Evolutionary conservation across 2,888 invertebrate species (phyloP), one percentile per base, ranked within the genome.

Genomic region (Drosophila percnosoma): DNA sequence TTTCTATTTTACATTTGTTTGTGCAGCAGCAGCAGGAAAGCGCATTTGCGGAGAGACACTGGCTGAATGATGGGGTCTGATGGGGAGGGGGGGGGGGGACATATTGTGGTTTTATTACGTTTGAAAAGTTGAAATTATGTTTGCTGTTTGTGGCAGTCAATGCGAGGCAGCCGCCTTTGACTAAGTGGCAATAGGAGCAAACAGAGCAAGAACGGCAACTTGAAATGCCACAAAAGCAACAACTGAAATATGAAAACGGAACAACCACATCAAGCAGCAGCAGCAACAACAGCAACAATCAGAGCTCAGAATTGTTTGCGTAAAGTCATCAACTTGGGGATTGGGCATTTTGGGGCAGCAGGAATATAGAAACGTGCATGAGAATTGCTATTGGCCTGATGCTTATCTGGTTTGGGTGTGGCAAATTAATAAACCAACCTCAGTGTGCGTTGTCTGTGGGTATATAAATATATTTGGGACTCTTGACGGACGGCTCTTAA

Each of bases 101-200:
- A 42, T 52, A 60, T 57, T 80, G 82, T 52, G 69, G 79, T 60
- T 80, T 78, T 78, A 72, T 82, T 79, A 74, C 80, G 68, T 80
- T 82, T 65, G 68, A 82, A 73, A 76, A 73, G 77, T 72, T 86
- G 69, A 80, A 83, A 83, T 83, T 80, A 80, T 83, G 78, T 80
- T 80, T 83, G 86, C 73, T 75, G 75, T 82, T 67, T 78, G 78
- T 73, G 83, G 76, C 73, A 68, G 53, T 54, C 40, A 15, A 34
- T 42, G 51, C n/a, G 8, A 67, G 33, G 49, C 67, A 70, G 34
- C 55, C 63, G 52, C 52, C 63, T 77, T 76, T 78, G 78, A 78
- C 83, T 55, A 76, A 74, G 69, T 80, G 76, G 67, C 70, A 73
- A 57, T 51, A 18, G 61, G 45, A 52, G 34, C 21, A 45, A 52